Percentiles rank a stretch among this genome's conserved stretches.
These are phyloP conservation scores for Chionodraco myersi DNA, from an alignment of 2,113 vertebrate species.

Conservation along the genomic window DNA sequence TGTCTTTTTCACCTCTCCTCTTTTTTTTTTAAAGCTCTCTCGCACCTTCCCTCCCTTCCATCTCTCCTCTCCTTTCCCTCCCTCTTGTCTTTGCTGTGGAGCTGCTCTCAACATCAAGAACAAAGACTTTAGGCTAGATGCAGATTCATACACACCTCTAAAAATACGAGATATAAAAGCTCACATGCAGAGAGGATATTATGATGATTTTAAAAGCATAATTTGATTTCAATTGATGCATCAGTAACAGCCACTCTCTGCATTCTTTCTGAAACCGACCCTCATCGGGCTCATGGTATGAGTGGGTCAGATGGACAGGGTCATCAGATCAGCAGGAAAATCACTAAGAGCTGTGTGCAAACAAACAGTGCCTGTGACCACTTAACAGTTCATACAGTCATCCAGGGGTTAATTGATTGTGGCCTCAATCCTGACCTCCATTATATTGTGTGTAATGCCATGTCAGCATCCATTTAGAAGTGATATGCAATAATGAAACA, in stretches of 20 bases:
- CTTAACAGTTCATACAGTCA: not conserved
- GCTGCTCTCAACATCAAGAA: constrained; percentile 50
- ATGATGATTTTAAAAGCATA: constrained; percentile 28
- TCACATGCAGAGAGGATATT: not conserved
- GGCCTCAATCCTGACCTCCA: constrained; percentile 52
- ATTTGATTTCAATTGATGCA: constrained; percentile 50
- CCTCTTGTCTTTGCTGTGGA: constrained; percentile 29
- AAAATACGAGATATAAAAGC: constrained; percentile 45
- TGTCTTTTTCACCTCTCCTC: constrained; percentile 44
- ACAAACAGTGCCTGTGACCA: constrained; percentile 4
- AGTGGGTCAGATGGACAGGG: constrained; percentile 7
- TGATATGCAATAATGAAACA: too few species aligned
- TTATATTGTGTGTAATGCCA: constrained; percentile 45
- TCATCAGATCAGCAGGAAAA: constrained; percentile 15
- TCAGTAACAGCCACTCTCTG: not conserved
- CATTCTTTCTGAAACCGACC: constrained; percentile 53
- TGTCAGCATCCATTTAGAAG: constrained; percentile 47
- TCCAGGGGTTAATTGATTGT: constrained; percentile 54
- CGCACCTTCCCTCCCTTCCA: constrained; percentile 21
- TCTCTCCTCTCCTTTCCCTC: constrained; percentile 16
- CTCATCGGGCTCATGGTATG: not conserved
- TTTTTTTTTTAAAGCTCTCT: not conserved
- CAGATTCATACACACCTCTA: constrained; percentile 42
- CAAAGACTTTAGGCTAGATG: constrained; percentile 54
- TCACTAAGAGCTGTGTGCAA: not conserved